Conservation (phyloP, 37 sponge, comb jelly and placozoan species). For the Crambe crambe region DNA sequence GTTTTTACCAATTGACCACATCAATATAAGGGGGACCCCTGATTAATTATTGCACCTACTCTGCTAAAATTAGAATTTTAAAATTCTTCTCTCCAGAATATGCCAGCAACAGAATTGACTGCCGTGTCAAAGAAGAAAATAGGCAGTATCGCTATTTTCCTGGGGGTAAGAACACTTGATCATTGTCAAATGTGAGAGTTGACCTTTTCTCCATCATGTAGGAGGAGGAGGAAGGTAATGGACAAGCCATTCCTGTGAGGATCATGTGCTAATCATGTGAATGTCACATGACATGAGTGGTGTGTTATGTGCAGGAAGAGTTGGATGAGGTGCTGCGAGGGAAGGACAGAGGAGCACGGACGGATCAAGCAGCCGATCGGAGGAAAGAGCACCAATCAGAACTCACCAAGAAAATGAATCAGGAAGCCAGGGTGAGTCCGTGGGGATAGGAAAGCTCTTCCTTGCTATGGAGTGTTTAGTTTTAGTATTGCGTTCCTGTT, state of each 20-base stretch:
- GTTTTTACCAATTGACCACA: too few relatives aligned
- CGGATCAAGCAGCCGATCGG: slow-evolving; percentile 82
- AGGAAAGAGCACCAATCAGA: slow-evolving; percentile 87
- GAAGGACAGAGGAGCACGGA: slow-evolving; percentile 30
- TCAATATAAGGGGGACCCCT: too few relatives aligned
- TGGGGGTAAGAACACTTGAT: slow-evolving; percentile 65
- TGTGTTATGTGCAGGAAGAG: slow-evolving; percentile 9
- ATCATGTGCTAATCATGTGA: neutral
- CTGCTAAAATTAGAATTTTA: too few relatives aligned
- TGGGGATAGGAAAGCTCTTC: too few relatives aligned
- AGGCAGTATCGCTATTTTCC: slow-evolving; percentile 90
- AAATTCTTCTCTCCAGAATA: slow-evolving; percentile 13
- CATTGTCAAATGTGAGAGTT: neutral
- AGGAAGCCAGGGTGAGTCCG: slow-evolving; percentile 79
- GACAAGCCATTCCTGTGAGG: slow-evolving; percentile 38
- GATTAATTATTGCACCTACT: too few relatives aligned
- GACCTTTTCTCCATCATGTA: neutral
- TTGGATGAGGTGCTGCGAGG: slow-evolving; percentile 25
- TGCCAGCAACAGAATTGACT: slow-evolving; percentile 63
- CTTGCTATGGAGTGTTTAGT: neutral
- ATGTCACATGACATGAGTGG: neutral
- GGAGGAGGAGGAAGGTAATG: slow-evolving; percentile 67
- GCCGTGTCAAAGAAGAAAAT: slow-evolving; percentile 88
- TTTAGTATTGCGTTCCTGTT: neutral
- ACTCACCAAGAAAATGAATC: slow-evolving; percentile 84